A percentile compares a stretch with the other conserved stretches of the same genome.
Conservation (phyloP, 2,797 vertebrate genomes). For the Potorous gilbertii region DNA sequence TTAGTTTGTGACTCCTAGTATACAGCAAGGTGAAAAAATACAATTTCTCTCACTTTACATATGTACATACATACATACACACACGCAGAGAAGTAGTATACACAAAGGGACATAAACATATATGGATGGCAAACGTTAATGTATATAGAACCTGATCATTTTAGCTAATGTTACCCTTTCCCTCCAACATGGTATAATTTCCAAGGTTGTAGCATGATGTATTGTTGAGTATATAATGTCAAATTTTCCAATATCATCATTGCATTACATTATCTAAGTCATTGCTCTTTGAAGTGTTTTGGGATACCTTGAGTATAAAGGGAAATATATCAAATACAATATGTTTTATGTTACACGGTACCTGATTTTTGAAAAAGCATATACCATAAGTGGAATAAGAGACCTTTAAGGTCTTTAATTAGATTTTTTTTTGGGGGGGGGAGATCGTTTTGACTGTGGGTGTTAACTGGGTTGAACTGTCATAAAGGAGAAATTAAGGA, state of each 20-base stretch:
- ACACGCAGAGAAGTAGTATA: no score
- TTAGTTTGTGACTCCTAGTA: neutral
- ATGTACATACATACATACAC: no score
- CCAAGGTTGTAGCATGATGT: slow-evolving; percentile 74
- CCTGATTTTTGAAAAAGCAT: slow-evolving; percentile 76
- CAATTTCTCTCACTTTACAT: no score
- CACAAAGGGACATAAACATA: no score
- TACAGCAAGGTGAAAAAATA: slow-evolving; percentile 37
- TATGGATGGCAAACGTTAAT: slow-evolving; percentile 11
- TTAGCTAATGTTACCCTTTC: slow-evolving; percentile 69
- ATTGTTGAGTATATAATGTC: slow-evolving; percentile 73
- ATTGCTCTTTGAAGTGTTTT: slow-evolving; percentile 80
- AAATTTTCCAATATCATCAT: slow-evolving; percentile 80
- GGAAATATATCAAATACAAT: slow-evolving; percentile 81
- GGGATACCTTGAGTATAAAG: slow-evolving; percentile 82
- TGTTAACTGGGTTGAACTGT: neutral
- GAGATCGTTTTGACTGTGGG: slow-evolving; percentile 30
- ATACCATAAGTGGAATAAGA: slow-evolving; percentile 77
- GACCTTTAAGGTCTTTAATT: slow-evolving; percentile 18
- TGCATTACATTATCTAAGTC: slow-evolving; percentile 81
- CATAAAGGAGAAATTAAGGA: no score
- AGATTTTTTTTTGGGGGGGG: no score
- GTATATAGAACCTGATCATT: slow-evolving; percentile 63
- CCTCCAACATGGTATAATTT: slow-evolving; percentile 69
- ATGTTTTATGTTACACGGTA: slow-evolving; percentile 73